phyloP scores from a whole-genome alignment of 2,113 vertebrate species.

The Xerus inauris region DNA sequence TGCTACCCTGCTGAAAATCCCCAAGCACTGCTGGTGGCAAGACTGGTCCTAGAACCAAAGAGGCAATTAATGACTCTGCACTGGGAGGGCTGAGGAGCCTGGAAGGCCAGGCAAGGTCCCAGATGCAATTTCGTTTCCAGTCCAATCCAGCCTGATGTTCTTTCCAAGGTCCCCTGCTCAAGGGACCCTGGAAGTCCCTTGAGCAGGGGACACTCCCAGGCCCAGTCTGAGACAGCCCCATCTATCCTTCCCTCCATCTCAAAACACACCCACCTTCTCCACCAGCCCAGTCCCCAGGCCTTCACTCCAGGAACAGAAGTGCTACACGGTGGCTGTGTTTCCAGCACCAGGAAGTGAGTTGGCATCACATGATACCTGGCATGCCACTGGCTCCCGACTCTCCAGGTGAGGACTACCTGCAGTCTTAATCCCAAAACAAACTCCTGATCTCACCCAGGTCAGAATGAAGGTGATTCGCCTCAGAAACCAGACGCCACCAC shows the following conservation, averaged over 20 bases:
- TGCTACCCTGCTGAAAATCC: neutral
- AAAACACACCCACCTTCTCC: neutral
- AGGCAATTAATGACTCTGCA: neutral
- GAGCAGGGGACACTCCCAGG: accelerated
- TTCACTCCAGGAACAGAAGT: neutral
- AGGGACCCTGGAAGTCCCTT: accelerated
- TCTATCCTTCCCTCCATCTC: neutral
- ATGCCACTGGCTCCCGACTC: too few relatives aligned
- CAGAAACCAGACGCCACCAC: neutral
- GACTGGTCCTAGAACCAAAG: neutral
- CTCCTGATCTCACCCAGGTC: neutral
- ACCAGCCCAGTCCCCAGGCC: neutral
- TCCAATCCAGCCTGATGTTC: accelerated
- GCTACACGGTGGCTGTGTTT: accelerated
- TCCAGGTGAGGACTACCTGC: neutral
- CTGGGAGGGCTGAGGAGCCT: neutral
- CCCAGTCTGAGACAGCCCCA: neutral
- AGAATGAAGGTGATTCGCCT: accelerated
- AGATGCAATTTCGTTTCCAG: accelerated
- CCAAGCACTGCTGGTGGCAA: too few relatives aligned
- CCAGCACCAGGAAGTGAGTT: neutral
- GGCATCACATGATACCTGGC: too few relatives aligned
- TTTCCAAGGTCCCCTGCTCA: too few relatives aligned
- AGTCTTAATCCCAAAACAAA: neutral
- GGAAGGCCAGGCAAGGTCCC: neutral